Percentiles rank a stretch among this genome's conserved stretches.
Evolutionary conservation across 2,797 vertebrate species (phyloP).

Genomic region (Diplodus sargus): DNA sequence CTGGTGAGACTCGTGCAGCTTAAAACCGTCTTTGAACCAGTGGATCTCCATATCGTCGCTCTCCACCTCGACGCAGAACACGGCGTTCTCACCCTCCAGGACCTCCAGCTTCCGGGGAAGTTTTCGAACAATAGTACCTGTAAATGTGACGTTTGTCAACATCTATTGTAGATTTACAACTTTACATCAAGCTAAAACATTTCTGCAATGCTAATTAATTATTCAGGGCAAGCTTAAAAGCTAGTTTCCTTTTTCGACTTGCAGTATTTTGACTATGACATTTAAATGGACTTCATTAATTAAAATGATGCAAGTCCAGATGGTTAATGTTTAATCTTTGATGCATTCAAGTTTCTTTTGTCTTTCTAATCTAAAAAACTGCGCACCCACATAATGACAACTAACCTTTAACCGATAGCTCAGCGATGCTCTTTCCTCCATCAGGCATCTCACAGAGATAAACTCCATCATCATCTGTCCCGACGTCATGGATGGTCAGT

Average conservation of each 20-base stretch:
- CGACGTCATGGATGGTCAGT: conserved; percentile 91
- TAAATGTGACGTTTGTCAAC: too few species aligned
- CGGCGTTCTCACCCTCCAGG: conserved; percentile 94
- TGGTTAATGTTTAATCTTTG: background rate
- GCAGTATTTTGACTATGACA: background rate
- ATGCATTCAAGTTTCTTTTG: too few species aligned
- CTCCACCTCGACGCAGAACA: conserved; percentile 93
- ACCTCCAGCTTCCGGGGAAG: conserved; percentile 94
- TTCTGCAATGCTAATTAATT: background rate
- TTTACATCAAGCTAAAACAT: background rate
- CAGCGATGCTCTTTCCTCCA: conserved; percentile 92
- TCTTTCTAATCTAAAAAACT: background rate
- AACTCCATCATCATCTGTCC: conserved; percentile 92
- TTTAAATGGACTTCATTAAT: background rate
- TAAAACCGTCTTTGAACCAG: conserved; percentile 91
- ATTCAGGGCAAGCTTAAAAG: background rate
- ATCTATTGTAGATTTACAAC: background rate
- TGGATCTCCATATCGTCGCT: conserved; percentile 86
- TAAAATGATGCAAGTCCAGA: background rate
- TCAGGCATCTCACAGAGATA: conserved; percentile 97
- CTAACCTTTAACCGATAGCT: conserved; percentile 93
- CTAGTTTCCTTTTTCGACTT: background rate
- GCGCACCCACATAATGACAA: background rate
- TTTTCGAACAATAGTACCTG: conserved; percentile 91
- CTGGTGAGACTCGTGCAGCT: conserved; percentile 85